Conservation (phyloP, 2,113 vertebrate genomes). For the Chaenocephalus aceratus region DNA sequence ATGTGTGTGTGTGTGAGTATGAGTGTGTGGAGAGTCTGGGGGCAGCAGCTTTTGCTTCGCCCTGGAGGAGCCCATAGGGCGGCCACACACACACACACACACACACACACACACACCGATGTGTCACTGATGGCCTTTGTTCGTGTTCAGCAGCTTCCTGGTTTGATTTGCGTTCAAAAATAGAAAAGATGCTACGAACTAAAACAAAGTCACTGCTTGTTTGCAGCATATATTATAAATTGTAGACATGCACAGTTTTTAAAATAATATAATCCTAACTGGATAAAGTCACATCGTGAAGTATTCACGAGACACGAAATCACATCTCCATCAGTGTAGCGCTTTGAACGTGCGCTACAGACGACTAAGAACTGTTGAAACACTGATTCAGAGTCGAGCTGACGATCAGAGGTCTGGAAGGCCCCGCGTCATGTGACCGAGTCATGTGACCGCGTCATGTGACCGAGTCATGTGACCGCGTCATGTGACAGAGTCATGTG, state of each 20-base stretch:
- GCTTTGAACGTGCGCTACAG: too few species aligned
- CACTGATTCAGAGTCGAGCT: too few species aligned
- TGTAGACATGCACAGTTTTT: not conserved
- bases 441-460: too few species aligned
- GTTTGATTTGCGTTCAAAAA: conserved; percentile 49
- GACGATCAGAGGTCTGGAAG: too few species aligned
- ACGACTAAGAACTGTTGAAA: too few species aligned
- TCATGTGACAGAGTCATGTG: too few species aligned
- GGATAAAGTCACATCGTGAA: not conserved
- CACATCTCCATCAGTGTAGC: too few species aligned
- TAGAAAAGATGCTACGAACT: conserved; percentile 14
- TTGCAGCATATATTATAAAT: not conserved
- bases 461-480: too few species aligned
- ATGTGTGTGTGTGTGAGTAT: conserved; percentile 56
- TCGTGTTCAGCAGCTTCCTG: conserved; percentile 24
- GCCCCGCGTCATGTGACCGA: too few species aligned
- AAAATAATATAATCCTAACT: not conserved
- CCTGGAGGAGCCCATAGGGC: conserved; percentile 72
- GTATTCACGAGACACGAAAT: too few species aligned
- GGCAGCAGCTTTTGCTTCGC: conserved; percentile 71
- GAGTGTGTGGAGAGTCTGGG: conserved; percentile 28
- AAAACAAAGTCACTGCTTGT: not conserved
- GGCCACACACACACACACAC: conserved; percentile 3
- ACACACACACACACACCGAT: too few species aligned
- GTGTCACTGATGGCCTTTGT: conserved; percentile 46